phyloP scores from a whole-genome alignment of 2,797 vertebrate species.

The Paguma larvata region DNA sequence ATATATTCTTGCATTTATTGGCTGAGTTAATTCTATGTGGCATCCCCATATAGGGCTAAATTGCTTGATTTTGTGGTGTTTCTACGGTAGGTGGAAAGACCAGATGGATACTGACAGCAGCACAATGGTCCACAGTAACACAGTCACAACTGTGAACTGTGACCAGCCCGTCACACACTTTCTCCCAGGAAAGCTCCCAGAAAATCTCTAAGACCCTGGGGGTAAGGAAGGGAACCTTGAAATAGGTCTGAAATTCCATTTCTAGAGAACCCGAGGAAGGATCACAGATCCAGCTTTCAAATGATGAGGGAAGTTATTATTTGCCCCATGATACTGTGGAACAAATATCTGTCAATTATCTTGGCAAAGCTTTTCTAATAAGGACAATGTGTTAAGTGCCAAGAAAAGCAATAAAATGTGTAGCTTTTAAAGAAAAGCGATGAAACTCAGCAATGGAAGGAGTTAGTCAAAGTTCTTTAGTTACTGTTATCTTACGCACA shows the following conservation, averaged over 20 bases:
- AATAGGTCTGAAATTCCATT: background rate
- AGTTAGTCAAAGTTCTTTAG: conserved; percentile 38
- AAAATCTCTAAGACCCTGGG: background rate
- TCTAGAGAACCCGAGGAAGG: background rate
- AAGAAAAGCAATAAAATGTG: conserved; percentile 19
- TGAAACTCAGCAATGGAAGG: background rate
- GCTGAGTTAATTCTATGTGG: background rate
- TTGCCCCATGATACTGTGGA: background rate
- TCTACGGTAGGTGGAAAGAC: background rate
- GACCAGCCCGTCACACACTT: rapidly evolving
- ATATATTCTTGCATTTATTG: background rate
- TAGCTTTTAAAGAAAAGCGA: conserved; percentile 17
- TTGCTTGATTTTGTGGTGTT: background rate
- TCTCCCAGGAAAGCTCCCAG: background rate
- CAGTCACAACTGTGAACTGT: background rate
- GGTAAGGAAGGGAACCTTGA: background rate
- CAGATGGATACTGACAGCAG: background rate
- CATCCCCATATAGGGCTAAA: background rate
- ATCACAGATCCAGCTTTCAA: background rate
- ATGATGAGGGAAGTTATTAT: background rate
- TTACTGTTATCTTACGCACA: conserved; percentile 27
- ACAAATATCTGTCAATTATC: conserved; percentile 6
- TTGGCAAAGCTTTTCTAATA: conserved; percentile 56
- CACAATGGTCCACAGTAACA: background rate
- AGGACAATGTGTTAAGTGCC: conserved; percentile 39